Base-by-base conservation (phyloP, 2,888 invertebrate genomes). In the Papilio elwesi region DNA sequence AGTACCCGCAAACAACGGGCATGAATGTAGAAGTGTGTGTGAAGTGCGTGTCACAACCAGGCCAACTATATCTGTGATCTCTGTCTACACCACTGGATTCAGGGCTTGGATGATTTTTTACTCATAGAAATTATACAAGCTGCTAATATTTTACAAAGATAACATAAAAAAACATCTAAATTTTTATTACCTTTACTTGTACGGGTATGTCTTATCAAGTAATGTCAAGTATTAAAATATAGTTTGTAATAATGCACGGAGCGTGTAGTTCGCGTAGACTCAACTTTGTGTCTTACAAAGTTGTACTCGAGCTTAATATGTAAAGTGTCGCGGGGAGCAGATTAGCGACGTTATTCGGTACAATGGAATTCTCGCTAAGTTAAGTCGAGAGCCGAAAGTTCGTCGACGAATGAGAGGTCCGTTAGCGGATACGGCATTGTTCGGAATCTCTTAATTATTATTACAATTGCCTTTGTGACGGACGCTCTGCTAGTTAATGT, bases 291-390 rank as follows among this genome's bases (percentile, higher is more conserved):
- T 52, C 70, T 62, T 68, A 68, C 55, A 65, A 73, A 73, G 74
- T 74, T 76, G 51, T 68, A 74, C 68, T 76, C 78, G 66, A 76
- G 79, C 80, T 85, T 87, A 74, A 86, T 87, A 88, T 86, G 87
- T 88, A 86, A 87, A 88, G 87, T 84, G 86, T 87, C 83, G 86
- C 82, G 78, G 76, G 74, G 74, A 76, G 66, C 78, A 84, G 87
- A 88, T 89, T 87, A 89, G 82, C 83, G 76, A 80, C 81, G 80
- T 82, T 84, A 82, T 84, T 85, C 82, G 81, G 79, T 78, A 84
- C 83, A 85, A 85, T 83, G 81, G 82, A 83, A 85, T 83, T 80
- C 79, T 72, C 76, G 71, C 70, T 75, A 74, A 77, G 84, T 80
- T 83, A 84, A 73, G 65, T 51, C 53, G 68, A 49, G 73, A 65